Conservation (phyloP, 2,113 vertebrate genomes). For the Jaculus jaculus region DNA sequence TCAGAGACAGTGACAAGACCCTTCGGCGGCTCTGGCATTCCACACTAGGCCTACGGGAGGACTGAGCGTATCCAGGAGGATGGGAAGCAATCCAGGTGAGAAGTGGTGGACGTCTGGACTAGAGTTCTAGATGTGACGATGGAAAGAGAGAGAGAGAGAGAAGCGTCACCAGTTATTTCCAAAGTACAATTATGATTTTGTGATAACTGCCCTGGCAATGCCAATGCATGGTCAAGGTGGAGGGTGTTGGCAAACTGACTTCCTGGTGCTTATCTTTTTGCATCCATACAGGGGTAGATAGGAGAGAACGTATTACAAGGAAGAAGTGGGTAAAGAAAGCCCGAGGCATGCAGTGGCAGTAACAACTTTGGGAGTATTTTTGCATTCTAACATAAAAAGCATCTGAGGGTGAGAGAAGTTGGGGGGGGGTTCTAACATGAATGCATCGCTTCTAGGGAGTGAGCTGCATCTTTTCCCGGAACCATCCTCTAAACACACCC, state of each 20-base stretch:
- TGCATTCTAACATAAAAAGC: background rate
- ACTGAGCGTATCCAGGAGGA: background rate
- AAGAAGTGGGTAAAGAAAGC: slow-evolving; percentile 17
- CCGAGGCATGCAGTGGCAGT: background rate
- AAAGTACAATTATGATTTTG: background rate
- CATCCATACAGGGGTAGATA: background rate
- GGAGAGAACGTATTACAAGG: slow-evolving; percentile 26
- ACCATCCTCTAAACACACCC: background rate
- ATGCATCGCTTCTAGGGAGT: background rate
- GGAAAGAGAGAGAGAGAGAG: background rate
- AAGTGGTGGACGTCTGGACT: background rate
- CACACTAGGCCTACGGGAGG: background rate
- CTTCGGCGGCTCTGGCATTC: background rate
- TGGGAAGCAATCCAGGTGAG: background rate
- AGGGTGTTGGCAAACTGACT: background rate
- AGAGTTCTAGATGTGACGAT: background rate
- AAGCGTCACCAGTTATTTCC: background rate
- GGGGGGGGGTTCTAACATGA: background rate
- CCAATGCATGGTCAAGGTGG: background rate
- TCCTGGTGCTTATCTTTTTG: background rate
- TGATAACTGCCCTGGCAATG: background rate
- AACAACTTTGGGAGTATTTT: background rate
- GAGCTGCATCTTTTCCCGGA: background rate
- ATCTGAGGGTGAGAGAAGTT: background rate
- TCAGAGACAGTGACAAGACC: background rate